Percentiles rank a stretch among this genome's conserved stretches.
These are phyloP conservation scores for Calameuta pallipes DNA, from an alignment of 2,888 invertebrate genomes.

Conservation along the genomic window DNA sequence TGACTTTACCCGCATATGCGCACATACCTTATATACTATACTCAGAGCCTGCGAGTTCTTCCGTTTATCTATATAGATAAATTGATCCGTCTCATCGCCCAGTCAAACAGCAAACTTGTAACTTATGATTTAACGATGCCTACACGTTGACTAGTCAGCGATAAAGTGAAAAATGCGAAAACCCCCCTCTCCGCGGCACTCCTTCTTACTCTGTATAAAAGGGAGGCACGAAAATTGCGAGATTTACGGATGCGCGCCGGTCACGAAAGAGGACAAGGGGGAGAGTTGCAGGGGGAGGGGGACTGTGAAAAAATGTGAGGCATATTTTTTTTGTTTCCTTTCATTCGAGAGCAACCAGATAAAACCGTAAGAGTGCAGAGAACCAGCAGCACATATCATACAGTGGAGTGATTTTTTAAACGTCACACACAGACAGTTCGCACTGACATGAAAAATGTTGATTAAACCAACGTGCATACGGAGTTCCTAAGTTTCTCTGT, in stretches of 20 bases:
- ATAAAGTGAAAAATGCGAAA: constrained; percentile 22
- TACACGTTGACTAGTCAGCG: constrained; percentile 15
- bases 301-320: neutral
- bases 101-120: constrained; percentile 18
- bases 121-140: constrained; percentile 17
- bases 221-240: neutral
- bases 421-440: neutral
- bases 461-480: neutral
- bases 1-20: neutral
- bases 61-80: constrained; percentile 1
- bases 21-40: neutral
- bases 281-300: too few relatives aligned
- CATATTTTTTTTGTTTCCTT: neutral
- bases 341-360: neutral
- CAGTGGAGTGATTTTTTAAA: neutral
- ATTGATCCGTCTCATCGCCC: constrained; percentile 23
- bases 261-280: neutral
- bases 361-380: neutral
- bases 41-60: neutral
- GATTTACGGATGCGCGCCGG: neutral
- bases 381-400: neutral
- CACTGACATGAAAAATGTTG: neutral
- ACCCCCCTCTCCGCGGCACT: neutral
- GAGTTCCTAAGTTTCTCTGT: neutral
- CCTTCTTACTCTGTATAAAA: neutral